Conservation (phyloP, 2,797 vertebrate species). For the Sorex maritimensis region DNA sequence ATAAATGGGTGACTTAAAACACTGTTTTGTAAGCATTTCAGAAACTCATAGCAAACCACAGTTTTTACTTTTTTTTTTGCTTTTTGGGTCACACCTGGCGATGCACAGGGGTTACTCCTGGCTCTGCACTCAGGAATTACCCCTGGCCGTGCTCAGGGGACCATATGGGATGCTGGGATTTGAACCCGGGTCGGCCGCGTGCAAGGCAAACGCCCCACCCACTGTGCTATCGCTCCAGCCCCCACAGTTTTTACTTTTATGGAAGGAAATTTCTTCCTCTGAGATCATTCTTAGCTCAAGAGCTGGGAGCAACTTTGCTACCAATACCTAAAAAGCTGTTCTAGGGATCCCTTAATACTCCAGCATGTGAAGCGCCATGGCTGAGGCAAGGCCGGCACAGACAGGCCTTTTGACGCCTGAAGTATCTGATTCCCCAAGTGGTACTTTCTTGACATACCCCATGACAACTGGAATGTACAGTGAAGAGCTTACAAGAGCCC, state of each 20-base stretch:
- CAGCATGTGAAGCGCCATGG: no score
- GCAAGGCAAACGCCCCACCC: no score
- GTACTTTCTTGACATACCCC: background rate
- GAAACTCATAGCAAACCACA: slow-evolving; percentile 26
- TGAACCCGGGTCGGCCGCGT: no score
- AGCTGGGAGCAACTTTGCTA: background rate
- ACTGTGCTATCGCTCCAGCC: no score
- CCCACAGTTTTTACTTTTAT: slow-evolving; percentile 43
- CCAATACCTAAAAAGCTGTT: background rate
- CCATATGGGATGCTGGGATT: no score
- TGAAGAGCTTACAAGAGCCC: background rate
- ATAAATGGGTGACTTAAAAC: slow-evolving; percentile 27
- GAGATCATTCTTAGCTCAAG: background rate
- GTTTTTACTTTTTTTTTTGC: slow-evolving; percentile 62
- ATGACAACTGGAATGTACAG: background rate
- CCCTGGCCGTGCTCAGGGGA: no score
- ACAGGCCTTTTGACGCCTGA: background rate
- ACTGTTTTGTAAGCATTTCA: slow-evolving; percentile 44
- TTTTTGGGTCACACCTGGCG: no score
- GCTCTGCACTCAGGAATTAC: no score
- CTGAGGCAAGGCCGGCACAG: background rate
- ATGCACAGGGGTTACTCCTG: no score
- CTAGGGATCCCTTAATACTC: background rate
- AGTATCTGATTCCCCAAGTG: background rate
- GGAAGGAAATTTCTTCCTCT: slow-evolving; percentile 26